Base-by-base conservation (phyloP, 2,888 invertebrate species). In the Torymus texanus region DNA sequence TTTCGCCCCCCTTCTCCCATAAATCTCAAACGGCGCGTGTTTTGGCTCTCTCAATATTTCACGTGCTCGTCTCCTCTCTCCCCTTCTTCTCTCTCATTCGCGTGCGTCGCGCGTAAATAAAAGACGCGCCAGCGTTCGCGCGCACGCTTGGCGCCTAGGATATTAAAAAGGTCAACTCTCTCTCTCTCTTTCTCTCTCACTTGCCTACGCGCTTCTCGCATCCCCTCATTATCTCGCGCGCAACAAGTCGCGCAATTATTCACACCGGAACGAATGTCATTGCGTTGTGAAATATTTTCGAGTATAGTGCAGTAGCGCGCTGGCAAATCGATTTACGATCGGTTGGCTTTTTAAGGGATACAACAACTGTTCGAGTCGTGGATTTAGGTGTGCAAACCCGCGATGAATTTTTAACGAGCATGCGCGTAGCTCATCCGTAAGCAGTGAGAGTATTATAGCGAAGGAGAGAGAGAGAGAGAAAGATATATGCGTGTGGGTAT, bases 351-450 rank as follows among this genome's bases (percentile, higher is more conserved):
- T 71, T 80, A 24, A 51, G 24, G 41, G 29, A 55, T 29, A 70
- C 18, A 55, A 73, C 24, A 70, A 58, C 29, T 4, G 50, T 16
- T 80, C 76, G 79, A 82, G 81, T 82, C 85, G 86, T 86, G 84
- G 86, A 87, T 87, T 87, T 87, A 85, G 84, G 85, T 84, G 86
- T 83, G 84, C 86, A 84, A 85, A 85, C 84, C 85, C 83, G 80
- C 84, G 84, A 85, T 87, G 84, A 87, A 87, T 87, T 86, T 87
- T 87, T 87, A 86, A 87, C 82, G 82, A 5, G 4, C 29, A 29
- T 3, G 29, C 5, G 29, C 5, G 29, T 29, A 29, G 29, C 4
- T 29, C 29, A 29, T 29, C 5, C 29, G 29, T 29, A 5, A 3
- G 29, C 5, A 5, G 5, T 5, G 29, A 3, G 29, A 5, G 3